A percentile compares a stretch with the other conserved stretches of the same genome.
These are phyloP conservation scores for Leptopilina syphax DNA, from an alignment of 2,888 invertebrate genomes.

Conservation along the genomic window DNA sequence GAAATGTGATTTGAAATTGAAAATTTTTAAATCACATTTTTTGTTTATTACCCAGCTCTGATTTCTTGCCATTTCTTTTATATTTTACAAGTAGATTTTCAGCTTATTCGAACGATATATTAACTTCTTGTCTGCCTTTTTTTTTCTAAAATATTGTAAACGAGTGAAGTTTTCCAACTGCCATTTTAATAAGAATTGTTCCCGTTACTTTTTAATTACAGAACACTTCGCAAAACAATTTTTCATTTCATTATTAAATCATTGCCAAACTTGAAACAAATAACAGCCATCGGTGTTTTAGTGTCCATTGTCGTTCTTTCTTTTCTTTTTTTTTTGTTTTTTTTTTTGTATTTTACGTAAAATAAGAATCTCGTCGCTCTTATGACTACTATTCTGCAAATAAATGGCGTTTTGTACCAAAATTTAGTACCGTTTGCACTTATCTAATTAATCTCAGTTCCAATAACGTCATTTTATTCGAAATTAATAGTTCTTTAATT, in stretches of 20 bases:
- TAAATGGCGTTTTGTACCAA: conserved; percentile 45
- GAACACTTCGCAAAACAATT: conserved; percentile 48
- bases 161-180: conserved; percentile 1
- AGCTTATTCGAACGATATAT: conserved; percentile 29
- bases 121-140: conserved; percentile 11
- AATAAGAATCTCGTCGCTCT: conserved; percentile 49
- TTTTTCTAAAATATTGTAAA: conserved; percentile 15
- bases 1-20: conserved; percentile 11
- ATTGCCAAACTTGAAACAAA: conserved; percentile 51
- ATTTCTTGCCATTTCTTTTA: conserved; percentile 14
- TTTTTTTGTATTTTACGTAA: conserved; percentile 38
- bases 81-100: conserved; percentile 38
- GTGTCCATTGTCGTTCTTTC: conserved; percentile 48
- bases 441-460: conserved; percentile 9
- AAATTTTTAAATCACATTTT: background rate
- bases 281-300: conserved; percentile 46
- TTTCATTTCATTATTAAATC: conserved; percentile 47
- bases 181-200: background rate
- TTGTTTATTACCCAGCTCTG: background rate
- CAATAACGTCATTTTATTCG: conserved; percentile 26
- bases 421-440: conserved; percentile 56
- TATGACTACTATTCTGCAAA: conserved; percentile 52
- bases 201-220: background rate
- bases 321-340: no score
- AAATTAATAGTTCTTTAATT: conserved; percentile 20